Percentiles rank a stretch among this genome's conserved stretches.
Conservation (phyloP, 2,888 invertebrate species). For the Oxycera nigricornis region DNA sequence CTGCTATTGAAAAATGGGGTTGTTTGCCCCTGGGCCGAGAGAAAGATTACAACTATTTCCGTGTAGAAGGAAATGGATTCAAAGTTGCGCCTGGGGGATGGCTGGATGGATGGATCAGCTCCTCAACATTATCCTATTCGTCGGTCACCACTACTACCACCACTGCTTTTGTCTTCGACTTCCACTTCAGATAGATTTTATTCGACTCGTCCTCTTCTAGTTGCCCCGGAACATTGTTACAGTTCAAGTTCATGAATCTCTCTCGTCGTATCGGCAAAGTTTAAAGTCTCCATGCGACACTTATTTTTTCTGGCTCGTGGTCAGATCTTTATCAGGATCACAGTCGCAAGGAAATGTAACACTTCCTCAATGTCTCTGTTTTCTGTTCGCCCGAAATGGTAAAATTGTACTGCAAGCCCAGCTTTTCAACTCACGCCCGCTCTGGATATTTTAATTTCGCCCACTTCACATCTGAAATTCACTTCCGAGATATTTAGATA, state of each 20-base stretch:
- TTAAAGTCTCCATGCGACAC: background rate
- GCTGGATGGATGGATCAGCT: background rate
- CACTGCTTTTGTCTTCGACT: background rate
- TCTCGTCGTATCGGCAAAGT: background rate
- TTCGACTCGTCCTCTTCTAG: background rate
- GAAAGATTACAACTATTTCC: conserved; percentile 7
- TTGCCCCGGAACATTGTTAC: background rate
- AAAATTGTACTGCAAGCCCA: background rate
- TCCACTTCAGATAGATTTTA: background rate
- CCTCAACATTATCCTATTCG: no score
- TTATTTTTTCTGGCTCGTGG: background rate
- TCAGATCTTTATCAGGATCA: background rate
- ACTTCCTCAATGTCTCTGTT: background rate
- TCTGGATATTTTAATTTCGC: background rate
- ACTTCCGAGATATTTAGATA: conserved; percentile 6
- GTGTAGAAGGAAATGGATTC: background rate
- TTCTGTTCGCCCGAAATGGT: background rate
- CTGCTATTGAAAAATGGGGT: background rate
- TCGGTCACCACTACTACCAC: background rate
- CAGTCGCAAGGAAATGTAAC: background rate
- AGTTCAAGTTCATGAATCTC: background rate
- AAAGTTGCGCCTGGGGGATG: background rate
- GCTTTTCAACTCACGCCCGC: background rate
- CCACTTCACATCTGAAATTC: background rate
- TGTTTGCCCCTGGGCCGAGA: conserved; percentile 8